Conservation (phyloP, 2,888 invertebrate genomes). For the Strigamia crassipes region DNA sequence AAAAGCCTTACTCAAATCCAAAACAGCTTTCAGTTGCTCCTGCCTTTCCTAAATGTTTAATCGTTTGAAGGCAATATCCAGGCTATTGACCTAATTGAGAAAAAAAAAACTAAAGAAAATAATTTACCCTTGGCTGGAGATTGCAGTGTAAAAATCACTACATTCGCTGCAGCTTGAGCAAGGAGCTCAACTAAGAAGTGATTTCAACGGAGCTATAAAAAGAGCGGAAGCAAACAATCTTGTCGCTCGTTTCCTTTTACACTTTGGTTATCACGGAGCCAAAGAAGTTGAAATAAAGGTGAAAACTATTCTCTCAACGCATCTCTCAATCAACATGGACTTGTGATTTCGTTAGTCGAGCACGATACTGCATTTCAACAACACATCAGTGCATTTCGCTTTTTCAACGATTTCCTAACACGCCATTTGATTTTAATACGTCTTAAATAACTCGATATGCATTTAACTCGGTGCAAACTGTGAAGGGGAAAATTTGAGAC, state of each 20-base stretch:
- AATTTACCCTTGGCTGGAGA: slow-evolving; percentile 42
- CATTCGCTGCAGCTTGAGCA: slow-evolving; percentile 20
- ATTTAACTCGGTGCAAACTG: not conserved
- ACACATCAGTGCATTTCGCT: not conserved
- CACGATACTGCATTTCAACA: not conserved
- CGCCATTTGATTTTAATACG: slow-evolving; percentile 1
- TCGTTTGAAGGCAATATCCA: slow-evolving; percentile 40
- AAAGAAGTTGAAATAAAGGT: slow-evolving; percentile 27
- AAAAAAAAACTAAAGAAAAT: slow-evolving; percentile 24
- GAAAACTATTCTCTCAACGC: slow-evolving; percentile 35
- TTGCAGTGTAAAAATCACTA: slow-evolving; percentile 38
- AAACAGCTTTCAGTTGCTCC: not conserved
- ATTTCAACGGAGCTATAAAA: slow-evolving; percentile 35
- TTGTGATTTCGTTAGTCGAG: not conserved
- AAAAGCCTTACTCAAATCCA: not conserved
- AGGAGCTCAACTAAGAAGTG: slow-evolving; percentile 37
- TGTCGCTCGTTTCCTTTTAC: slow-evolving; percentile 40
- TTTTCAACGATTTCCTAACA: not conserved
- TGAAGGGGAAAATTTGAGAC: not conserved
- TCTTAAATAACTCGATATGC: not conserved
- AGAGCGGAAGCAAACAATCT: slow-evolving; percentile 42
- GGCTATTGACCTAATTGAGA: slow-evolving; percentile 42
- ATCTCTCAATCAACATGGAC: slow-evolving; percentile 14
- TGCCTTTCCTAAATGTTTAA: slow-evolving; percentile 28
- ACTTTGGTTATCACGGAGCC: not conserved